Conservation (phyloP, 1,140 invertebrate genomes). For the Chionoecetes opilio region DNA sequence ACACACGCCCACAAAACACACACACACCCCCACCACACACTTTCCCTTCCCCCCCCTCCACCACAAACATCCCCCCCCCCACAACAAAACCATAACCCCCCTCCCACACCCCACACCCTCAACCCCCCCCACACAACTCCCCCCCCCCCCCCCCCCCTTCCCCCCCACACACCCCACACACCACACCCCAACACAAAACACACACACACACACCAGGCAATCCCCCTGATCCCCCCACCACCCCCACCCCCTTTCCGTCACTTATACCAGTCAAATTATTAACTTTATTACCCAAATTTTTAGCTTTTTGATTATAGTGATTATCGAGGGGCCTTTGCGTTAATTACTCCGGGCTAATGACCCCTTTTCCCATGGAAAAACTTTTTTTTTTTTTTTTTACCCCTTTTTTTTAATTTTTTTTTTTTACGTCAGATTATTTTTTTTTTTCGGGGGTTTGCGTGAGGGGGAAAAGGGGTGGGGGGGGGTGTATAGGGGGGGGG, state of each 20-base stretch:
- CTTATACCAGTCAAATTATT: constrained; percentile 21
- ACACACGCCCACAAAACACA: too few species aligned
- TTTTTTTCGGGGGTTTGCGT: background rate
- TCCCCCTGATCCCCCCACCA: background rate
- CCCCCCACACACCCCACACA: background rate
- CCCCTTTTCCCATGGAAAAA: background rate
- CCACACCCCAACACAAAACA: too few species aligned
- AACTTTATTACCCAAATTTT: constrained; percentile 31
- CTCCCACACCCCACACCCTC: background rate
- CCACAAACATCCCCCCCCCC: background rate
- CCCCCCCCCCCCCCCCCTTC: background rate
- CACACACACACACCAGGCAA: too few species aligned
- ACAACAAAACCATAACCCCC: background rate
- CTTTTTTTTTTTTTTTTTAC: background rate
- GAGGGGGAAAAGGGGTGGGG: background rate
- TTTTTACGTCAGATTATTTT: background rate
- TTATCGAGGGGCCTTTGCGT: constrained; percentile 1
- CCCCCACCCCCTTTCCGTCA: background rate
- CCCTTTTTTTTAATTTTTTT: too few species aligned
- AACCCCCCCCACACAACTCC: background rate
- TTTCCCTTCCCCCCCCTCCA: background rate
- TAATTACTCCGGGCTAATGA: background rate
- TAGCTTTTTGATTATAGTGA: constrained; percentile 10
- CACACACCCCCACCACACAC: background rate
- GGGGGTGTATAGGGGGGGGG: background rate